Evolutionary conservation across 1,140 invertebrate genomes (phyloP).

Genomic region (Drosophila ananassae): DNA sequence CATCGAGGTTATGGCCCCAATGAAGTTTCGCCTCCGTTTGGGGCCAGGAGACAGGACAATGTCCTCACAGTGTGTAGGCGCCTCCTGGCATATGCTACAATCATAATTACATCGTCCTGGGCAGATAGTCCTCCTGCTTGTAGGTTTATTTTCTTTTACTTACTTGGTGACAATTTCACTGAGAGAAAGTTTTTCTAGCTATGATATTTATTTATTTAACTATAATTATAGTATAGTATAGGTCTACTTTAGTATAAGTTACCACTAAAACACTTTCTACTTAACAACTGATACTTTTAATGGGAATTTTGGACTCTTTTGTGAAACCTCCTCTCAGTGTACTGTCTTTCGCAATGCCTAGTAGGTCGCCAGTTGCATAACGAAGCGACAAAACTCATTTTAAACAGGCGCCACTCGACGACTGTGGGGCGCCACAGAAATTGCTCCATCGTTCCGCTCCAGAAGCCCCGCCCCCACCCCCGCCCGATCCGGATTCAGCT

Average conservation of each 20-base stretch:
- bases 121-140: conserved; percentile 51
- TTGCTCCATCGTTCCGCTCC: conserved; percentile 37
- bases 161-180: conserved; percentile 9
- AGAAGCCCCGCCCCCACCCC: background rate
- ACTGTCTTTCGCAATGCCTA: conserved; percentile 8
- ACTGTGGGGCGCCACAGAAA: conserved; percentile 54
- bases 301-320: no score
- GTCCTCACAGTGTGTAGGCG: conserved; percentile 45
- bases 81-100: conserved; percentile 62
- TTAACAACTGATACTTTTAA: background rate
- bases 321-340: background rate
- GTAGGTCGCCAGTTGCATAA: conserved; percentile 53
- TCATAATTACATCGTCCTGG: conserved; percentile 68
- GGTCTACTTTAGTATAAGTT: no score
- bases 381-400: conserved; percentile 60
- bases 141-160: conserved; percentile 21
- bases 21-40: background rate
- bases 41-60: conserved; percentile 21
- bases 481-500: background rate
- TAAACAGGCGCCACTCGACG: conserved; percentile 57
- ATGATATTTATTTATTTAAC: background rate
- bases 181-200: background rate
- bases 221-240: no score
- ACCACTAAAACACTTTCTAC: background rate
- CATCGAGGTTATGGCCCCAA: conserved; percentile 7